Conservation (phyloP, 64 coral and sea anemone species). For the Montipora cactus region DNA sequence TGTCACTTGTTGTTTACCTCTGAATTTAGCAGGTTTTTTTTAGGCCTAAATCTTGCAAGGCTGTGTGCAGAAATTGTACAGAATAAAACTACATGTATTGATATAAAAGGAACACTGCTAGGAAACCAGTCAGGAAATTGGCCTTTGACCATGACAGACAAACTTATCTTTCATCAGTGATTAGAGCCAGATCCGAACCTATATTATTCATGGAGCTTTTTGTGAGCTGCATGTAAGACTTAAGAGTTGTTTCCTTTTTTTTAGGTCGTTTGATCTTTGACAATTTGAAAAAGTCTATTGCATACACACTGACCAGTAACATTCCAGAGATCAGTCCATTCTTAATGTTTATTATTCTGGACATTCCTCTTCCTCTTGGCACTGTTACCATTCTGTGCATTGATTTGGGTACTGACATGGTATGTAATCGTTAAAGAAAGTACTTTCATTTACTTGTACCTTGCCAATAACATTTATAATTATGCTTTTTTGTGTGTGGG, state of each 20-base stretch:
- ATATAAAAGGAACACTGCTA: no score
- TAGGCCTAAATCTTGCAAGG: no score
- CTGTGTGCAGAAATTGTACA: no score
- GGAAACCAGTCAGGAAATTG: no score
- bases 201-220: no score
- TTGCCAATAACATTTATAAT: neutral
- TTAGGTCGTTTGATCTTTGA: slow-evolving; percentile 92
- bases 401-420: slow-evolving; percentile 97
- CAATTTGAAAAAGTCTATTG: slow-evolving; percentile 99
- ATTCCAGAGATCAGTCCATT: slow-evolving; percentile 97
- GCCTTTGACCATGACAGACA: no score
- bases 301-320: slow-evolving; percentile 99
- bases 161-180: no score
- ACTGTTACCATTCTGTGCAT: slow-evolving; percentile 97
- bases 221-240: neutral
- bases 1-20: neutral
- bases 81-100: no score
- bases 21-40: no score
- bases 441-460: neutral
- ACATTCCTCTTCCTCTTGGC: slow-evolving; percentile 91
- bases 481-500: neutral
- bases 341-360: slow-evolving; percentile 84
- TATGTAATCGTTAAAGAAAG: neutral
- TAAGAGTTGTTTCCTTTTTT: neutral
- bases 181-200: no score